Percentiles rank a stretch among this genome's conserved stretches.
Conservation (phyloP, 2,888 invertebrate species). For the Cremastinae sp. region DNA sequence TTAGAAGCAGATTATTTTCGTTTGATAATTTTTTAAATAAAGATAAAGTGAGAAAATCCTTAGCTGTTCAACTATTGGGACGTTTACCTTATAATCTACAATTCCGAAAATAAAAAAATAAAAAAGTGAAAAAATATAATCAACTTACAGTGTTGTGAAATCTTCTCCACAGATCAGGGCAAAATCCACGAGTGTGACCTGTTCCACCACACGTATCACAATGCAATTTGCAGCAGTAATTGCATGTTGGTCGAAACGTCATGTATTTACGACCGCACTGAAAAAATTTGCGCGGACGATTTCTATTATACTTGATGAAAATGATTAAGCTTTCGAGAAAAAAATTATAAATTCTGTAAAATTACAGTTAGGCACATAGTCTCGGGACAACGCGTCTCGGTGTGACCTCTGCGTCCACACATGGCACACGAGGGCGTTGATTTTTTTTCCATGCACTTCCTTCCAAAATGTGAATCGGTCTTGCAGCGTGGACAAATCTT, state of each 20-base stretch:
- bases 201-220: conserved; percentile 85
- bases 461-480: conserved; percentile 84
- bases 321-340: background rate
- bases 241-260: conserved; percentile 81
- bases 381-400: conserved; percentile 85
- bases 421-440: conserved; percentile 83
- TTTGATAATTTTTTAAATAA: no score
- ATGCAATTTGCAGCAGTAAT: conserved; percentile 79
- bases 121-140: background rate
- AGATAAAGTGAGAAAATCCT: no score
- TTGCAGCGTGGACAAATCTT: conserved; percentile 84
- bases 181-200: conserved; percentile 84
- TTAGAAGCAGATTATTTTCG: no score
- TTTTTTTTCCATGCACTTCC: conserved; percentile 83
- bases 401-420: conserved; percentile 86
- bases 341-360: background rate
- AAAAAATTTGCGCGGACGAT: conserved; percentile 68
- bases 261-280: conserved; percentile 84
- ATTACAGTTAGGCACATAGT: conserved; percentile 87
- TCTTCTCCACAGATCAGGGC: conserved; percentile 89
- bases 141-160: conserved; percentile 86
- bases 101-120: background rate
- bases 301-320: conserved; percentile 7
- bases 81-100: no score
- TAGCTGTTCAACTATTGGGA: no score